phyloP scores from a whole-genome alignment of 2,797 vertebrate genomes.

The Australoheros facetus region DNA sequence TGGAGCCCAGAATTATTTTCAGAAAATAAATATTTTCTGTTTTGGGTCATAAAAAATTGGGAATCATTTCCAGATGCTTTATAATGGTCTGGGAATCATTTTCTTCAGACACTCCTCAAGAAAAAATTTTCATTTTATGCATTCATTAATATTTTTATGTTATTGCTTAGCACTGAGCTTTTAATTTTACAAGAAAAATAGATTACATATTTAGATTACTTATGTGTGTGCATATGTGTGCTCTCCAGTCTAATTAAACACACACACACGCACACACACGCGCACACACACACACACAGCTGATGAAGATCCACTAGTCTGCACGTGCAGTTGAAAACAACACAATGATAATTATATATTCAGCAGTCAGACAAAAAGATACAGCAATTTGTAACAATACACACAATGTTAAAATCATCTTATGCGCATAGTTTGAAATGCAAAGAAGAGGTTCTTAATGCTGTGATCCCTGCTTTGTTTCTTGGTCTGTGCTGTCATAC shows the following conservation, averaged over 20 bases:
- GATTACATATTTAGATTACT: too few relatives aligned
- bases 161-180: too few relatives aligned
- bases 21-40: background rate
- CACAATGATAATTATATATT: background rate
- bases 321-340: background rate
- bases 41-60: background rate
- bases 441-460: background rate
- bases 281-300: background rate
- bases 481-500: background rate
- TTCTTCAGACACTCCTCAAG: background rate
- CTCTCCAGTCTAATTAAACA: background rate
- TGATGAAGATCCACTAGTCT: background rate
- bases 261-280: too few relatives aligned
- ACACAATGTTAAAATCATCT: background rate
- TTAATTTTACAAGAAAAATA: too few relatives aligned
- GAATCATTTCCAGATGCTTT: slow-evolving; percentile 5
- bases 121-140: background rate
- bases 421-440: background rate
- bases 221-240: background rate
- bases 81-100: slow-evolving; percentile 1
- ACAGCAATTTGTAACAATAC: background rate
- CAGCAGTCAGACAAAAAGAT: background rate
- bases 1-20: background rate
- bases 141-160: background rate
- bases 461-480: background rate